phyloP scores from a whole-genome alignment of 1,140 invertebrate species.

The Calliphora vicina region DNA sequence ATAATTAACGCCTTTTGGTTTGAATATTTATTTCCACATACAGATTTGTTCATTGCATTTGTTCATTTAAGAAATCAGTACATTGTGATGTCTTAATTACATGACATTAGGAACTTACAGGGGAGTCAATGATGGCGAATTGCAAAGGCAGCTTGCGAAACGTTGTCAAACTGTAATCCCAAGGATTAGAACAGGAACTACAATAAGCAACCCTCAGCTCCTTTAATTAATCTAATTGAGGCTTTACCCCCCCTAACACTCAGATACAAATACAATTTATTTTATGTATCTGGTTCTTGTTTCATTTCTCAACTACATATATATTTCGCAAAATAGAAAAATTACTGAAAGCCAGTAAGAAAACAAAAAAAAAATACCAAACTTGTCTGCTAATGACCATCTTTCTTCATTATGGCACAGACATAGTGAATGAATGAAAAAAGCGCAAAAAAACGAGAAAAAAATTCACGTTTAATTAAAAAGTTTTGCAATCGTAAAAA shows the following conservation, averaged over 20 bases:
- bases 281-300: not conserved
- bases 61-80: not conserved
- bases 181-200: not conserved
- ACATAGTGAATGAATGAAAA: not conserved
- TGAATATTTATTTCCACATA: not conserved
- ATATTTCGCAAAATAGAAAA: too few species aligned
- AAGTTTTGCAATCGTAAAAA: constrained; percentile 41
- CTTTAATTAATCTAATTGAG: not conserved
- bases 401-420: not conserved
- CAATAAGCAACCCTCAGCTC: not conserved
- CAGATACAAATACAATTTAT: not conserved
- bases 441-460: not conserved
- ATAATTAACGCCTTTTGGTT: not conserved
- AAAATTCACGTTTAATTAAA: constrained; percentile 38
- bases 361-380: not conserved
- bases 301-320: too few species aligned
- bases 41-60: not conserved
- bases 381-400: not conserved
- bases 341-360: too few species aligned
- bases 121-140: not conserved
- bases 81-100: not conserved
- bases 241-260: not conserved
- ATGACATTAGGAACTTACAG: not conserved
- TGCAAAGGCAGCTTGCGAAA: too few species aligned
- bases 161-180: not conserved